Evolutionary conservation across 2,797 vertebrate species (phyloP).

Genomic region (Pseudochromis fuscus): DNA sequence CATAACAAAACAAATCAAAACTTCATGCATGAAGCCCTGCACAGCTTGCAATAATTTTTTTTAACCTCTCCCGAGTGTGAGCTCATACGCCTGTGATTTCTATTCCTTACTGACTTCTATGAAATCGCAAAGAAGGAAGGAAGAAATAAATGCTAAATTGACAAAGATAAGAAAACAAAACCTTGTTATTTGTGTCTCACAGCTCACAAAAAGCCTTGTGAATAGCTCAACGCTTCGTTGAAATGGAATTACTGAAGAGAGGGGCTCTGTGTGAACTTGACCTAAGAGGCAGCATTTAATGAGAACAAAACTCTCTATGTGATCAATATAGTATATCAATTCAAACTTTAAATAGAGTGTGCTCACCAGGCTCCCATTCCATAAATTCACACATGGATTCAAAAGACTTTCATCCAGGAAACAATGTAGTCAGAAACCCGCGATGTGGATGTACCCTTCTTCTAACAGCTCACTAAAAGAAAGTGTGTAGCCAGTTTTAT

Average conservation of each 20-base stretch:
- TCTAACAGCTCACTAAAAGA: conserved; percentile 10
- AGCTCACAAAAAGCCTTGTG: conserved; percentile 58
- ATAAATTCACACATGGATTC: conserved; percentile 64
- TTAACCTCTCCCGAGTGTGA: conserved; percentile 35
- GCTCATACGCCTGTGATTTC: conserved; percentile 43
- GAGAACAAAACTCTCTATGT: conserved; percentile 75
- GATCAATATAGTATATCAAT: conserved; percentile 79
- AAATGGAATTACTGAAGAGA: conserved; percentile 64
- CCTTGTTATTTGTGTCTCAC: conserved; percentile 59
- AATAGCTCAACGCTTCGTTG: conserved; percentile 53
- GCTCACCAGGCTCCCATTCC: conserved; percentile 59
- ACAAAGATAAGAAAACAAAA: conserved; percentile 56
- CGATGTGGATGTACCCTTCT: conserved; percentile 32
- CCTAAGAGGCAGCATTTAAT: conserved; percentile 77
- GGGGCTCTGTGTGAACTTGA: conserved; percentile 69
- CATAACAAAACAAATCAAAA: conserved; percentile 34
- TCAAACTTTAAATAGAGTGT: conserved; percentile 78
- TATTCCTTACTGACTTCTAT: conserved; percentile 33
- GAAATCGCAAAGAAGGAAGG: conserved; percentile 42
- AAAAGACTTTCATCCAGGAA: conserved; percentile 58
- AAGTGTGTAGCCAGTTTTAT: conserved; percentile 19
- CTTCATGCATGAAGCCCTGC: conserved; percentile 8
- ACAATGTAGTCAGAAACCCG: conserved; percentile 31
- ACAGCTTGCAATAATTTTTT: conserved; percentile 40
- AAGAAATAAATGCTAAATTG: conserved; percentile 60